These are phyloP conservation scores for Neocrepidodera transversa DNA, from an alignment of 2,888 invertebrate genomes.

Conservation along the genomic window DNA sequence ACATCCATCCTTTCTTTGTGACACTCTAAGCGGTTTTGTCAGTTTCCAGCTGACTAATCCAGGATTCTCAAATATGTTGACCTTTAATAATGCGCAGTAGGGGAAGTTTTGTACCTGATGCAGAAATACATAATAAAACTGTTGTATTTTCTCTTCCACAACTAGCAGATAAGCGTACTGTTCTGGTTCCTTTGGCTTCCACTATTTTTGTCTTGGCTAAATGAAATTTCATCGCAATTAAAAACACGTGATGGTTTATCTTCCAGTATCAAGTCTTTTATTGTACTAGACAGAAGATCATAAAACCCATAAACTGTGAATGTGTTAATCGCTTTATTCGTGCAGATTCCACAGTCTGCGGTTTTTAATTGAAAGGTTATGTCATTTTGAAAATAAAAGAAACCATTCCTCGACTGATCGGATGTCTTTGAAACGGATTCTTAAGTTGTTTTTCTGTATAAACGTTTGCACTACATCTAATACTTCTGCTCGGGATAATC, in stretches of 20 bases:
- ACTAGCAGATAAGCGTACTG: too few relatives aligned
- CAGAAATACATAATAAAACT: too few relatives aligned
- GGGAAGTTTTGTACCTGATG: too few relatives aligned
- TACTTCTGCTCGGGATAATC: background rate
- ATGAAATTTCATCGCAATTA: slow-evolving; percentile 3
- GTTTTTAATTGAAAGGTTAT: slow-evolving; percentile 2
- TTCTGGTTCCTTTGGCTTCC: too few relatives aligned
- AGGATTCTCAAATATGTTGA: background rate
- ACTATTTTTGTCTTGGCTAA: slow-evolving; percentile 12
- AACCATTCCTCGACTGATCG: slow-evolving; percentile 3
- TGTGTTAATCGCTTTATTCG: too few relatives aligned
- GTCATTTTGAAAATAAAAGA: slow-evolving; percentile 1
- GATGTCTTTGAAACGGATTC: background rate
- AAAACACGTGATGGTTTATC: background rate
- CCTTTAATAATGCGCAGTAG: too few relatives aligned
- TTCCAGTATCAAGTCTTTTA: too few relatives aligned
- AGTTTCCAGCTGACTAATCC: background rate
- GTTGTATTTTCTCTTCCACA: too few relatives aligned
- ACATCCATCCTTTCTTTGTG: too few relatives aligned
- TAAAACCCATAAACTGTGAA: too few relatives aligned
- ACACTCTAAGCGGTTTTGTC: too few relatives aligned
- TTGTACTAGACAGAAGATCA: too few relatives aligned
- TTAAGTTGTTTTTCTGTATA: background rate
- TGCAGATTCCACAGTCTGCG: background rate
- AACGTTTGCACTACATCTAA: background rate